Conservation (phyloP, 2,797 vertebrate species). For the Poliocrania exsul region DNA sequence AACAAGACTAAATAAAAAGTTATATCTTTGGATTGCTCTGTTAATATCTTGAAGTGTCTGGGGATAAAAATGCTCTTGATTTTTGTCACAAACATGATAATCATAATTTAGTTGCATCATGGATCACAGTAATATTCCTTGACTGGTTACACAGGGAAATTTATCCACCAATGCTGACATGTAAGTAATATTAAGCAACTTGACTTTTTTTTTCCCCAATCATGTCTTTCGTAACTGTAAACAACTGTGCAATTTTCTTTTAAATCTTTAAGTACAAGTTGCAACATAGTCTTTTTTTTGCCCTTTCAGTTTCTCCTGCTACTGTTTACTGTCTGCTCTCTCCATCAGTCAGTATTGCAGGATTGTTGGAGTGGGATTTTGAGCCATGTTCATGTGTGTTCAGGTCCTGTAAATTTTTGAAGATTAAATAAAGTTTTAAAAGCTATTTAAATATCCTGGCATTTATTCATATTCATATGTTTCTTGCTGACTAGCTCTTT, state of each 20-base stretch:
- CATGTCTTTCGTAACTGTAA: not conserved
- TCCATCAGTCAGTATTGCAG: not conserved
- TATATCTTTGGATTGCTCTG: not conserved
- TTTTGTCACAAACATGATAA: conserved; percentile 13
- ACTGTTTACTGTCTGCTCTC: not conserved
- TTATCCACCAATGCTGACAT: conserved; percentile 24
- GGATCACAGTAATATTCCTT: conserved; percentile 14
- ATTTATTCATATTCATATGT: not conserved
- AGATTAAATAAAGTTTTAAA: conserved; percentile 35
- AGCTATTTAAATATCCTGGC: not conserved
- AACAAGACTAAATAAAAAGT: not conserved
- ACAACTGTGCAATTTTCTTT: not conserved
- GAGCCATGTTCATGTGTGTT: not conserved
- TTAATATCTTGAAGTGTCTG: not conserved
- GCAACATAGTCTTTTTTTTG: not conserved
- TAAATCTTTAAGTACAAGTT: conserved; percentile 1
- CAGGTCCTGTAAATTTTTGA: not conserved
- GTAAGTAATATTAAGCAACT: conserved; percentile 8
- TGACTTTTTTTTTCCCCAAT: not conserved
- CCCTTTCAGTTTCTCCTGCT: not conserved
- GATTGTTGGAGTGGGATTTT: not conserved
- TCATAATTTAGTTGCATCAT: conserved; percentile 11
- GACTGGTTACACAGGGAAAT: conserved; percentile 7
- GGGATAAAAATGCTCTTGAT: not conserved
- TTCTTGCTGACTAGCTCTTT: not conserved